Evolutionary conservation across 2,888 invertebrate species (phyloP).

Genomic region (Willowsia nigromaculata): DNA sequence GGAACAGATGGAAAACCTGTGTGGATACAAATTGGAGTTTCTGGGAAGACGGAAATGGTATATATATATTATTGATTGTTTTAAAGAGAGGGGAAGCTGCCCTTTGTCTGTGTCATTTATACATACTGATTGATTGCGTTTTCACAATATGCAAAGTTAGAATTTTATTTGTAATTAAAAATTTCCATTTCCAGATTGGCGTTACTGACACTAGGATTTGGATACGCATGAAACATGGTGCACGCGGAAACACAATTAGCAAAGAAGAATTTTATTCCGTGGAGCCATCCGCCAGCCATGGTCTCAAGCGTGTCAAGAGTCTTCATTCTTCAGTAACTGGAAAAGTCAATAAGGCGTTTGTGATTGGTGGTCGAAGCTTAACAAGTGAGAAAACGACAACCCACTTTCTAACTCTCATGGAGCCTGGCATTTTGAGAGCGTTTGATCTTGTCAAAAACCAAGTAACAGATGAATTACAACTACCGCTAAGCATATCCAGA

Average conservation of each 20-base stretch:
- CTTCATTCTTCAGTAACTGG: background rate
- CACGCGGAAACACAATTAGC: background rate
- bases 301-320: background rate
- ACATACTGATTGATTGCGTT: no score
- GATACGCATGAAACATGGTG: background rate
- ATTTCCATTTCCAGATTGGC: background rate
- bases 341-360: background rate
- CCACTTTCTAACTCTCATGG: background rate
- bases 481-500: background rate
- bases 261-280: conserved; percentile 3
- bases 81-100: no score
- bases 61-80: no score
- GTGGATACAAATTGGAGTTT: background rate
- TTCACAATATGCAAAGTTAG: no score
- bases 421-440: background rate
- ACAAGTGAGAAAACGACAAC: background rate
- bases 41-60: conserved; percentile 12
- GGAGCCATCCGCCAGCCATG: background rate
- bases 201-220: background rate
- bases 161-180: no score
- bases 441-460: background rate
- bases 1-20: background rate
- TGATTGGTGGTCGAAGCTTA: background rate
- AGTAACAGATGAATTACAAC: background rate
- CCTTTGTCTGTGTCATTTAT: no score